Conservation (phyloP, 2,888 invertebrate genomes). For the Harpagoxenus sublaevis region DNA sequence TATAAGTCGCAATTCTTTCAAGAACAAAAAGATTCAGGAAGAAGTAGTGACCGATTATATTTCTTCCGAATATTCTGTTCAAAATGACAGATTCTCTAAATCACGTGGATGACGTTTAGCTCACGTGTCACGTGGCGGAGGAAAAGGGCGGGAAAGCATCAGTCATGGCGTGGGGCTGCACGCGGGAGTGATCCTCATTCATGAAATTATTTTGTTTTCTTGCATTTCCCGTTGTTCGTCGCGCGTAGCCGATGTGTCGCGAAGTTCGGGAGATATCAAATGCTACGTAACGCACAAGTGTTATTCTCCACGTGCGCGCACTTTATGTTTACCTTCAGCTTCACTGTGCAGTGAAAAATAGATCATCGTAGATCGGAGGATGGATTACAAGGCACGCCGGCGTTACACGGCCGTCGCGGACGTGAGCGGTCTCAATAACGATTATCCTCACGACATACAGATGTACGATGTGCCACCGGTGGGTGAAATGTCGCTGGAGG, state of each 20-base stretch:
- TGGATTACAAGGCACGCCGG: conserved; percentile 68
- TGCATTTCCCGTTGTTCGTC: neutral
- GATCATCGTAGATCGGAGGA: neutral
- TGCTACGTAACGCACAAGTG: neutral
- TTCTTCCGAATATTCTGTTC: neutral
- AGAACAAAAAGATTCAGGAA: neutral
- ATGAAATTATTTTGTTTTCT: neutral
- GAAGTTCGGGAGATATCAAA: neutral
- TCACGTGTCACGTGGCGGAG: neutral
- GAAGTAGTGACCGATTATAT: neutral
- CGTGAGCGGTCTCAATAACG: conserved; percentile 85
- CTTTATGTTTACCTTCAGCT: neutral
- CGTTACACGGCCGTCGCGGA: conserved; percentile 56
- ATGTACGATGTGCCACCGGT: conserved; percentile 93
- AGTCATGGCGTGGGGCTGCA: neutral
- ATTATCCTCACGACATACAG: conserved; percentile 92
- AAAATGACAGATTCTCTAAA: neutral
- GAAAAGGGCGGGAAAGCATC: conserved; percentile 20
- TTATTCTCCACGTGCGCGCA: neutral
- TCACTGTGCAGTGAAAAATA: neutral
- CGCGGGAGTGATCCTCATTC: too few relatives aligned
- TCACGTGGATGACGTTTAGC: neutral
- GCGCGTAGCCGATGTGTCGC: neutral
- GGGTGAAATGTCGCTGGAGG: conserved; percentile 91
- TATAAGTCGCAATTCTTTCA: neutral